Evolutionary conservation across 2,113 vertebrate genomes (phyloP).

Genomic region (Camarhynchus parvulus): DNA sequence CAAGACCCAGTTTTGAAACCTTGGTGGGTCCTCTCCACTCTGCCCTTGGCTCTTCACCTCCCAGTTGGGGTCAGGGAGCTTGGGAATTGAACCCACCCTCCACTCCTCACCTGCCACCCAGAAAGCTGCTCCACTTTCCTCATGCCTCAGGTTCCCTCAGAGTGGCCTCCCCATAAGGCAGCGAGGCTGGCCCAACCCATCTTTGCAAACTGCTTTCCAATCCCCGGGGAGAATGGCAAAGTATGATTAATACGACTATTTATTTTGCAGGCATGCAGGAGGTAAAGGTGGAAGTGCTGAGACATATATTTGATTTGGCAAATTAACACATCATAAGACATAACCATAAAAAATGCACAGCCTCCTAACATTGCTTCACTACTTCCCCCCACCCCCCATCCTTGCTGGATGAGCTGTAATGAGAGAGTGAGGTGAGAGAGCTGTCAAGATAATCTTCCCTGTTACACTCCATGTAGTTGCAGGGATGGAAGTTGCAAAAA

Average conservation of each 20-base stretch:
- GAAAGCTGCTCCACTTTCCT: neutral
- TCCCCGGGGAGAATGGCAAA: neutral
- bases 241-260: conserved; percentile 57
- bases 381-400: neutral
- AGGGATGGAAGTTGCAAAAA: conserved; percentile 7
- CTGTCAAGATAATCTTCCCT: conserved; percentile 35
- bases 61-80: neutral
- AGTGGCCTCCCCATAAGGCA: neutral
- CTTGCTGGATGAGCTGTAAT: conserved; percentile 36
- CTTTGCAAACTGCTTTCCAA: conserved; percentile 40
- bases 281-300: conserved; percentile 56
- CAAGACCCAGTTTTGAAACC: neutral
- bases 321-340: conserved; percentile 71
- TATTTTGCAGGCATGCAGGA: conserved; percentile 56
- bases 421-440: conserved; percentile 38
- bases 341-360: conserved; percentile 50
- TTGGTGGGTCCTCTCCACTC: neutral
- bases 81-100: neutral
- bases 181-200: neutral
- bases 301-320: conserved; percentile 66
- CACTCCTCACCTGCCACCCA: accelerated
- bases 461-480: neutral
- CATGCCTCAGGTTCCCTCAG: neutral
- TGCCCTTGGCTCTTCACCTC: neutral
- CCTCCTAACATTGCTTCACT: conserved; percentile 18